Base-by-base conservation (phyloP, 2,797 vertebrate species). In the Sebastes elongatus region DNA sequence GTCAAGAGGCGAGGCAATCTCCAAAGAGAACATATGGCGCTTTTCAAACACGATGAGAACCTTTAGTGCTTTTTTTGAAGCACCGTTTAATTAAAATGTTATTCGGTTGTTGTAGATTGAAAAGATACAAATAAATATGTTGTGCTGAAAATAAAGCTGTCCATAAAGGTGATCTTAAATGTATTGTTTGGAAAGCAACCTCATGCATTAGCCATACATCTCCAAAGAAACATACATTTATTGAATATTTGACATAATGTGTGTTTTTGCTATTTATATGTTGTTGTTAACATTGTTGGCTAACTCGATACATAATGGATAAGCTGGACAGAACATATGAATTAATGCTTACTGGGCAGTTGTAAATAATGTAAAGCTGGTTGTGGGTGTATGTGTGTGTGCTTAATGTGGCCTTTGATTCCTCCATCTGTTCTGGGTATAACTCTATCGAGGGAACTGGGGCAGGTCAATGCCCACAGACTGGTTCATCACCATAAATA, bases 351-450 rank as follows among this genome's bases (percentile, higher is more conserved):
- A 78, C 85, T 85, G 72, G 86, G 81, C 77, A 82, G 69, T 72
- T 73, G 66, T 92, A 80, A 93, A 94, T 93, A 91, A 89, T 93
- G 82, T 78, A 92, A 80, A 64, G 63, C 61, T 68, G 8, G 42
- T n/a, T 75, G 25, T 67, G 49, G 70, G 56, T 81, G 57, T 69
- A 8, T 80, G n/a, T 76, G 71, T 55, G 59, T 59, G 71, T 56
- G 42, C 33, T 0, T 80, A 52, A 78, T 63, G 5, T 76, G 79
- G 80, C 78, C 82, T 90, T 81, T 90, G 88, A 88, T 87, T 87
- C 72, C 25, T 83, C 90, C 92, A 92, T 93, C 91, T 94, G 92
- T 75, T 91, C 20, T 70, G 67, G 64, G 72, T 79, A 46, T 46
- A 57, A 76, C 74, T 82, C 68, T 56, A 68, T 73, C 56, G 53